A percentile compares a stretch with the other conserved stretches of the same genome.
Conservation (phyloP, 2,888 invertebrate genomes). For the Cephus sareptanus region DNA sequence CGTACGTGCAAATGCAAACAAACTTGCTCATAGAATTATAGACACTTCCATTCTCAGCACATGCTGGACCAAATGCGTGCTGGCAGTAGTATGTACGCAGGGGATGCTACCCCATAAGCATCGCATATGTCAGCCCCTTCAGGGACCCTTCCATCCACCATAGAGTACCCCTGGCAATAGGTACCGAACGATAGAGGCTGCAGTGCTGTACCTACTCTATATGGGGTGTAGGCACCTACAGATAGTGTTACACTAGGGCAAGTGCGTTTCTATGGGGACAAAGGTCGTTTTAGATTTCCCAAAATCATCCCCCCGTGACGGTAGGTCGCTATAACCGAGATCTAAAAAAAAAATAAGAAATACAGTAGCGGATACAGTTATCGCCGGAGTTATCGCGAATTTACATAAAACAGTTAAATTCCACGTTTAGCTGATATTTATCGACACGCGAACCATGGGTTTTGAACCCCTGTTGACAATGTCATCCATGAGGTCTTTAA, state of each 20-base stretch:
- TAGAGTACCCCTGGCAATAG: constrained; percentile 26
- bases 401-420: neutral
- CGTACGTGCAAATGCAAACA: constrained; percentile 50
- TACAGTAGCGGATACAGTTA: neutral
- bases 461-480: constrained; percentile 26
- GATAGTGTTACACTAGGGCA: constrained; percentile 48
- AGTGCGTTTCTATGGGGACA: constrained; percentile 48
- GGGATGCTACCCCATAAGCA: constrained; percentile 49
- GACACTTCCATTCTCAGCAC: constrained; percentile 50
- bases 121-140: constrained; percentile 57
- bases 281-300: constrained; percentile 43
- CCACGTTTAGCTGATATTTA: neutral
- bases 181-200: constrained; percentile 25
- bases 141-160: constrained; percentile 33
- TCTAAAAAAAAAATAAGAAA: neutral
- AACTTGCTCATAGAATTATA: constrained; percentile 52
- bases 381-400: neutral
- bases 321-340: neutral
- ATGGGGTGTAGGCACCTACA: constrained; percentile 32
- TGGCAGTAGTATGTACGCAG: constrained; percentile 12
- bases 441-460: neutral
- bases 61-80: constrained; percentile 46
- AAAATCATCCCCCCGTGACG: constrained; percentile 14
- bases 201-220: constrained; percentile 20
- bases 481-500: constrained; percentile 30